These are phyloP conservation scores for Hippocampus guttulatus DNA, from an alignment of 2,113 vertebrate genomes.

Conservation along the genomic window DNA sequence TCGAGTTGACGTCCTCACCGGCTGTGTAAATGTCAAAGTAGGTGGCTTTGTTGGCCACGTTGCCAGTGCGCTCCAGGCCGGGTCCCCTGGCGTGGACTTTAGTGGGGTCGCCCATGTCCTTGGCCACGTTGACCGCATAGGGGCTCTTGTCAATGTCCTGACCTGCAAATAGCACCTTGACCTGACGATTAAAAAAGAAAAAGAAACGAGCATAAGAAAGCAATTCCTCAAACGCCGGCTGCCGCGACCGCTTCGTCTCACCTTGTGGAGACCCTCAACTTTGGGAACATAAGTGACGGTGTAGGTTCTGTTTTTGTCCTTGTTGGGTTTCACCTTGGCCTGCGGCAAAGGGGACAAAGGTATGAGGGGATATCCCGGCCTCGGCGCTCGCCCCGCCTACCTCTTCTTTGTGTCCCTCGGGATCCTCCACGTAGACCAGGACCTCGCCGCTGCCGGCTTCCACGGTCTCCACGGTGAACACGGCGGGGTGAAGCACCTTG, in stretches of 20 bases:
- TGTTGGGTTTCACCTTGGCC: slow-evolving; percentile 92
- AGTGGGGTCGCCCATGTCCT: slow-evolving; percentile 83
- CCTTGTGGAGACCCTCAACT: slow-evolving; percentile 92
- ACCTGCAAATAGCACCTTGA: slow-evolving; percentile 93
- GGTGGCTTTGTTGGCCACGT: slow-evolving; percentile 88
- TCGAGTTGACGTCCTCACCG: slow-evolving; percentile 64
- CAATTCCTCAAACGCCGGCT: too few species aligned
- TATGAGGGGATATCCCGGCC: neutral
- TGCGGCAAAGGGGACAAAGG: slow-evolving; percentile 42
- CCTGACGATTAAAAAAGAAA: slow-evolving; percentile 62
- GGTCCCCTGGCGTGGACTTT: slow-evolving; percentile 92
- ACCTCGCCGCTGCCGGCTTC: slow-evolving; percentile 87
- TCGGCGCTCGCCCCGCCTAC: slow-evolving; percentile 39
- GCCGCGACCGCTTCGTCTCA: slow-evolving; percentile 34
- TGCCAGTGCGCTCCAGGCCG: slow-evolving; percentile 85
- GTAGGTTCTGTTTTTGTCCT: slow-evolving; percentile 85
- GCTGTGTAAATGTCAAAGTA: slow-evolving; percentile 98
- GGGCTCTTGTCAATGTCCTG: slow-evolving; percentile 92
- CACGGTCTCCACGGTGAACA: slow-evolving; percentile 88
- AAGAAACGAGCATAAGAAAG: neutral
- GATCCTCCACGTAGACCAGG: slow-evolving; percentile 91
- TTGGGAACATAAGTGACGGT: slow-evolving; percentile 88
- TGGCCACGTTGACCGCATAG: slow-evolving; percentile 84
- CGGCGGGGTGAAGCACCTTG: slow-evolving; percentile 84
- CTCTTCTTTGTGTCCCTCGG: slow-evolving; percentile 94